phyloP scores from a whole-genome alignment of 2,888 invertebrate species.

The Monochamus alternatus region DNA sequence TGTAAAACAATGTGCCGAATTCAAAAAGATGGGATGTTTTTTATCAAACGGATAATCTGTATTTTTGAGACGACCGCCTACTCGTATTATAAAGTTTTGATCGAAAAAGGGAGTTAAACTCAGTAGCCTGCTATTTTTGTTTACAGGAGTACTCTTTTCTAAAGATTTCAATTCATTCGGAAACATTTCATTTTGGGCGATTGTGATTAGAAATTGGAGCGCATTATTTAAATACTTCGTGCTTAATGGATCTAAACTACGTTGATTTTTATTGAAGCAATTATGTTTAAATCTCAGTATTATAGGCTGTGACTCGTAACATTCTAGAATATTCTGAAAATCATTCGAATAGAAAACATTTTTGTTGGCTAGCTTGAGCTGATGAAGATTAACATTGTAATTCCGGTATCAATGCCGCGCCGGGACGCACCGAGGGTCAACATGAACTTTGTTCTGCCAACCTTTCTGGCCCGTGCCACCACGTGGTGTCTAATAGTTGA shows the following conservation, averaged over 20 bases:
- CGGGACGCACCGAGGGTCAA: neutral
- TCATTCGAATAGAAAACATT: neutral
- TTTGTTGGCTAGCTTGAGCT: too few relatives aligned
- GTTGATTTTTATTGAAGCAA: neutral
- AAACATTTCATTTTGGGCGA: neutral
- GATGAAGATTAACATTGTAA: neutral
- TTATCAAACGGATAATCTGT: neutral
- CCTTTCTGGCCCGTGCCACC: constrained; percentile 32
- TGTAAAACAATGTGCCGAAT: neutral
- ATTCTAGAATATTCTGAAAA: neutral
- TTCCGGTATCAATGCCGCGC: neutral
- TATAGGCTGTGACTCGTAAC: neutral
- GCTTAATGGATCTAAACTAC: neutral
- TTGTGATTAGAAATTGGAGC: neutral
- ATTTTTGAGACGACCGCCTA: neutral
- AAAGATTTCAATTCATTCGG: too few relatives aligned
- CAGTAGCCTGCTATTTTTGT: neutral
- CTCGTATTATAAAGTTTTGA: neutral
- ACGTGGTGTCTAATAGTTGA: constrained; percentile 10
- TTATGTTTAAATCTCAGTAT: too few relatives aligned
- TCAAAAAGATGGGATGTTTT: neutral
- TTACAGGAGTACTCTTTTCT: neutral
- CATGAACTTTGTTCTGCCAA: neutral
- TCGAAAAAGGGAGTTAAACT: constrained; percentile 8
- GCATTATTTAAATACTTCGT: neutral